These are phyloP conservation scores for Smittia sp. DNA, from an alignment of 2,888 invertebrate species.

Conservation along the genomic window DNA sequence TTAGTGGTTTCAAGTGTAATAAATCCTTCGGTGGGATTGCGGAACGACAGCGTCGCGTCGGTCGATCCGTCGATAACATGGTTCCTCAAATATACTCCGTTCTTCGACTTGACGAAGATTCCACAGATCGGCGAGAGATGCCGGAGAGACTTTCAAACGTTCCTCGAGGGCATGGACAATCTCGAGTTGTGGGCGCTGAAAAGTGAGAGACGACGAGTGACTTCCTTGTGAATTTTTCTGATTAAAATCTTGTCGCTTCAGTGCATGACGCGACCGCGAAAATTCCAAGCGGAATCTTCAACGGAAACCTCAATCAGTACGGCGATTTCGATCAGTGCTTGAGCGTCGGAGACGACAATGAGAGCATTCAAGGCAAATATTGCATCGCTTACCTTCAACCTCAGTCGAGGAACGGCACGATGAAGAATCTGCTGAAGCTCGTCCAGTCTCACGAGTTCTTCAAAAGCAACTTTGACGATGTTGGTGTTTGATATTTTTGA, in stretches of 20 bases:
- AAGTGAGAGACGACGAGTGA: constrained; percentile 45
- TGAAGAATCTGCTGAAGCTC: constrained; percentile 54
- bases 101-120: constrained; percentile 49
- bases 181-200: constrained; percentile 52
- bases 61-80: constrained; percentile 18
- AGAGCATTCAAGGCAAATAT: constrained; percentile 57
- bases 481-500: constrained; percentile 53
- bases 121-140: constrained; percentile 48
- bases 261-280: constrained; percentile 68
- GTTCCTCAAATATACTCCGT: constrained; percentile 22
- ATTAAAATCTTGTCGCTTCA: constrained; percentile 47
- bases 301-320: constrained; percentile 65
- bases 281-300: constrained; percentile 62
- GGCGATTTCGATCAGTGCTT: constrained; percentile 57
- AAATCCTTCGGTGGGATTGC: neutral
- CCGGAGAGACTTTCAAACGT: constrained; percentile 48
- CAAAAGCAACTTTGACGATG: constrained; percentile 64
- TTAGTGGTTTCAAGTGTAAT: neutral
- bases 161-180: constrained; percentile 48
- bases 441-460: constrained; percentile 65
- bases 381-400: constrained; percentile 64
- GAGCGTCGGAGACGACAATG: constrained; percentile 41
- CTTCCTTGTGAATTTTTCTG: neutral
- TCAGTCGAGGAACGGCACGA: constrained; percentile 56
- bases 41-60: constrained; percentile 6